A percentile compares a stretch with the other conserved stretches of the same genome.
phyloP scores from a whole-genome alignment of 1,140 invertebrate species.

The Sycophila sp. region DNA sequence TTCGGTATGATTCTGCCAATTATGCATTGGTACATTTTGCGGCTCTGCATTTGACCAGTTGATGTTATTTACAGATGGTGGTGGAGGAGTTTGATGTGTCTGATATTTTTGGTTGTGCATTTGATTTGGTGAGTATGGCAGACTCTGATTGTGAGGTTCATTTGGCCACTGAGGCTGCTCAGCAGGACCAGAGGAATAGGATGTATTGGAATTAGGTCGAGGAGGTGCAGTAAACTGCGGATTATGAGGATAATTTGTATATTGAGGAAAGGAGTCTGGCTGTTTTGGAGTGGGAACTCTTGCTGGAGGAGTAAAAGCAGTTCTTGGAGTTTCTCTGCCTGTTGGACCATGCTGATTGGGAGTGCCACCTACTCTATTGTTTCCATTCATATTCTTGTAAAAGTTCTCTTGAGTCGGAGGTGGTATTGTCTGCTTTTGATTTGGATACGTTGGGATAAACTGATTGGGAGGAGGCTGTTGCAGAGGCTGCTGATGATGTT shows the following conservation, averaged over 20 bases:
- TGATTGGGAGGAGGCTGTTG: slow-evolving; percentile 43
- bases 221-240: slow-evolving; percentile 46
- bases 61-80: slow-evolving; percentile 45
- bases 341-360: slow-evolving; percentile 42
- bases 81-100: slow-evolving; percentile 37
- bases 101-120: slow-evolving; percentile 36
- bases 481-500: slow-evolving; percentile 46
- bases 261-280: slow-evolving; percentile 48
- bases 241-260: slow-evolving; percentile 52
- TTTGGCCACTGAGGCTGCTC: slow-evolving; percentile 47
- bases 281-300: slow-evolving; percentile 48
- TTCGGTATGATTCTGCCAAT: slow-evolving; percentile 52
- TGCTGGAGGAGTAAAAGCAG: slow-evolving; percentile 14
- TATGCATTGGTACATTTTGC: slow-evolving; percentile 39
- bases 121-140: slow-evolving; percentile 30
- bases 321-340: slow-evolving; percentile 39
- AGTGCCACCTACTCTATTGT: slow-evolving; percentile 42
- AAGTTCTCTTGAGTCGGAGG: slow-evolving; percentile 51
- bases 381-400: slow-evolving; percentile 60
- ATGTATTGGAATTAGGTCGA: slow-evolving; percentile 43
- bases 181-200: slow-evolving; percentile 35
- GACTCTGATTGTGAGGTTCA: slow-evolving; percentile 39
- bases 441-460: slow-evolving; percentile 43
- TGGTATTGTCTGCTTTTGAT: slow-evolving; percentile 48
- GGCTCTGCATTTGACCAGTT: slow-evolving; percentile 50